Evolutionary conservation across 2,797 vertebrate genomes (phyloP).

Genomic region (Xenopus petersii): DNA sequence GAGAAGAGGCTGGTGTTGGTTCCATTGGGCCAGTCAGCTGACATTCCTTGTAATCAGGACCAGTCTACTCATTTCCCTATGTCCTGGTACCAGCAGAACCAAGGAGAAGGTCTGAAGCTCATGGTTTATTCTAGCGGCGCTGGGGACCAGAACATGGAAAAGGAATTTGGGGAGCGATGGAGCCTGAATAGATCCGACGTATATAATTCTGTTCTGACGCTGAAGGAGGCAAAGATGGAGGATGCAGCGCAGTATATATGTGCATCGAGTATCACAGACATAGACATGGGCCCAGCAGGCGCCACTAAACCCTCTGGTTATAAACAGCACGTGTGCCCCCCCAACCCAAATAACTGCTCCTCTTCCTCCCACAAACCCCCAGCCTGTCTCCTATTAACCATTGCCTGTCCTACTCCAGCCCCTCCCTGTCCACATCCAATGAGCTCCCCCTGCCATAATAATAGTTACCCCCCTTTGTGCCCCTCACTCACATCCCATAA

Average conservation of each 20-base stretch:
- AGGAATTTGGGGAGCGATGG: not conserved
- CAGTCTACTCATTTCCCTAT: not conserved
- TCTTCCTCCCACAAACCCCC: too few species aligned
- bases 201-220: not conserved
- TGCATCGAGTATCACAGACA: constrained; percentile 31
- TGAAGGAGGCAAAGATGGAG: not conserved
- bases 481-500: too few species aligned
- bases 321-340: too few species aligned
- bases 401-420: too few species aligned
- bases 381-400: too few species aligned
- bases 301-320: constrained; percentile 1
- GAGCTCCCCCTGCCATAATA: too few species aligned
- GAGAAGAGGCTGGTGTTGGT: not conserved
- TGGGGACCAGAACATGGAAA: not conserved
- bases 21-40: not conserved
- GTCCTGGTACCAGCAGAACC: constrained; percentile 32
- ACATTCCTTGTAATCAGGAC: constrained; percentile 3
- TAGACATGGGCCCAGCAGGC: not conserved
- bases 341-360: too few species aligned
- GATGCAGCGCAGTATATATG: constrained; percentile 32
- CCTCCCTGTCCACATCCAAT: too few species aligned
- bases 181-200: not conserved
- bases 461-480: too few species aligned
- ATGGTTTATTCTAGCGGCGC: not conserved
- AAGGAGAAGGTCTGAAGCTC: constrained; percentile 10